Base-by-base conservation (phyloP, 2,888 invertebrate genomes). In the Mechanitis messenoides region DNA sequence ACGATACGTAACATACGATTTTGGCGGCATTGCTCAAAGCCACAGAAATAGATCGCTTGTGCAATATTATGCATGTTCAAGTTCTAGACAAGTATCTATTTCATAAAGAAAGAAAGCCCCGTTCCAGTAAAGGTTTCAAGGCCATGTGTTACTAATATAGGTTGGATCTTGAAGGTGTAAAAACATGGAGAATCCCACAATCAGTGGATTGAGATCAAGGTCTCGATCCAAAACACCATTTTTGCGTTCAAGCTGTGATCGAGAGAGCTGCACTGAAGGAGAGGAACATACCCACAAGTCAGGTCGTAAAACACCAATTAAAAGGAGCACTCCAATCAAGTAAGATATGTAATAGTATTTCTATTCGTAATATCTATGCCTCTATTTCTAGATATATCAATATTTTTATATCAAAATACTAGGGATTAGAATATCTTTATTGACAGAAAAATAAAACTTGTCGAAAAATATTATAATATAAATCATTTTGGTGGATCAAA, bases 171-270 rank as follows among this genome's bases (percentile, higher is more conserved):
- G 28, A 31, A 50, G 31, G 9, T 31, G 31, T 46, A 53, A 79
- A 64, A 79, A 64, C 65, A 89, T 90, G 90, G 90, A 90, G 72
- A 86, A 82, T 70, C 78, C 81, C 65, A 77, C 83, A 66, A 84
- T 83, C 74, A 84, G 87, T 71, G 92, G 92, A 83, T 91, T 93
- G 78, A 87, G 93, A 83, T 92, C 93, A 81, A 92, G 93, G 85
- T 94, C 94, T 72, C 92, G 94, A 71, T 94, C 94, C 46, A 93
- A 92, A 77, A 94, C 94, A 73, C 94, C 94, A 68, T 93, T 93
- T 76, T 79, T 92, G 71, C 86, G 91, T 68, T 92, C 92, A 61
- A 91, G 84, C 72, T 91, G 92, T 73, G 92, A 93, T 77, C 91
- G 83, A 69, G 92, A 92, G 76, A 85, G 84, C 69, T 92, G 92